Evolutionary conservation across 2,888 invertebrate species (phyloP), one percentile per base, ranked within the genome.

Genomic region (Drosophila bunnanda): DNA sequence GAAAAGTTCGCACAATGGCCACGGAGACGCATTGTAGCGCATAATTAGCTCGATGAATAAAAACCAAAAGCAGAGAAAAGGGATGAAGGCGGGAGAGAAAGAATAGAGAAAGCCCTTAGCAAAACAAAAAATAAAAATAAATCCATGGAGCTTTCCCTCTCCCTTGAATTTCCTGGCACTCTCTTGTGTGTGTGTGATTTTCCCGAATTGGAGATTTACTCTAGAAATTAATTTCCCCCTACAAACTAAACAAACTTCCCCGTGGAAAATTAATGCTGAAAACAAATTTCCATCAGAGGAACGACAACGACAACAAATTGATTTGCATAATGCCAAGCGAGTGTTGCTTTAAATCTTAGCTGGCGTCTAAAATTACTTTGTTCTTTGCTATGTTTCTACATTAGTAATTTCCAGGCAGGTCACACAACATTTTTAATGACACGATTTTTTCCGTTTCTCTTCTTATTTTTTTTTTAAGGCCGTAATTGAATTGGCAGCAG

Each of bases 31-130:
- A 85, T 79, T 87, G 82, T 82, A 77, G 89, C 88, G 85, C 85
- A 85, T 89, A 85, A 85, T 85, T 89, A 85, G 89, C 88, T 77
- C 69, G 64, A 79, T 80, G 79, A 79, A 83, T 59, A 75, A 78
- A 83, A 86, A 71, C 64, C 77, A 59, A 67, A 66, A 67, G 59
- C 57, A 54, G 53, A 50, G 9, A 15, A 25, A 38, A 22, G 28
- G 46, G 36, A 46, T 48, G 36, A 59, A 48, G 12, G 38, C 4
- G 15, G 32, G 22, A 30, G 17, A 15, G 57, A 44, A 41, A 58
- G 22, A 25, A 48, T 17, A 25, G 34, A 52, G 36, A 52, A 30
- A 57, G 38, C 28, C 38, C 38, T 30, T 22, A 30, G 32, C 22
- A 38, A 13, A 46, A 61, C 64, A 25, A 10, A 50, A 67, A 25